phyloP scores from a whole-genome alignment of 2,888 invertebrate genomes.

The Limenitis camilla region DNA sequence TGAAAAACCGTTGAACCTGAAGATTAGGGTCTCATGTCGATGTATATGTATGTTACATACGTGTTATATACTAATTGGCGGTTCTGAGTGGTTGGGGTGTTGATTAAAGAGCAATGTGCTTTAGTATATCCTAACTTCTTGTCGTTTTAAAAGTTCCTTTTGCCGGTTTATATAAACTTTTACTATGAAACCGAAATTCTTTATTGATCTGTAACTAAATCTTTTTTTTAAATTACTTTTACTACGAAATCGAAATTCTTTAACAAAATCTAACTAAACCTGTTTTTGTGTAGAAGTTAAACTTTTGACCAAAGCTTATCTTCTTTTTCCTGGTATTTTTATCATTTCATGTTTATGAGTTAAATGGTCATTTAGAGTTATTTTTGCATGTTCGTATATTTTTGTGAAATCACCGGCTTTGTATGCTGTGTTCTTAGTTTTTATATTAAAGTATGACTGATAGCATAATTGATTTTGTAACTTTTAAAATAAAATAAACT shows the following conservation, averaged over 20 bases:
- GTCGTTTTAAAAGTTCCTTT: constrained; percentile 4
- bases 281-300: no score
- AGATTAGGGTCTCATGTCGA: no score
- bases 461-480: constrained; percentile 47
- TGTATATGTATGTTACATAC: no score
- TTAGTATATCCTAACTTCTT: constrained; percentile 11
- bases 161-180: constrained; percentile 4
- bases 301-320: not conserved
- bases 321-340: not conserved
- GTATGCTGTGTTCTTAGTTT: constrained; percentile 34
- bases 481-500: constrained; percentile 46
- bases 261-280: not conserved
- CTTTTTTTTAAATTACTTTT: not conserved
- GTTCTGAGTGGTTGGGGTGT: no score
- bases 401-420: constrained; percentile 26
- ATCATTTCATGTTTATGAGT: not conserved
- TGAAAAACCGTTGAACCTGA: no score
- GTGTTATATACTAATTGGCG: no score
- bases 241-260: not conserved
- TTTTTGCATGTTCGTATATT: constrained; percentile 15
- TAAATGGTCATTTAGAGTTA: constrained; percentile 2
- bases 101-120: constrained; percentile 25
- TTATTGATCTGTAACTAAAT: not conserved
- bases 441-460: constrained; percentile 58
- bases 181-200: not conserved